Evolutionary conservation across 2,888 invertebrate species (phyloP).

Genomic region (Galerucella nymphaeae): DNA sequence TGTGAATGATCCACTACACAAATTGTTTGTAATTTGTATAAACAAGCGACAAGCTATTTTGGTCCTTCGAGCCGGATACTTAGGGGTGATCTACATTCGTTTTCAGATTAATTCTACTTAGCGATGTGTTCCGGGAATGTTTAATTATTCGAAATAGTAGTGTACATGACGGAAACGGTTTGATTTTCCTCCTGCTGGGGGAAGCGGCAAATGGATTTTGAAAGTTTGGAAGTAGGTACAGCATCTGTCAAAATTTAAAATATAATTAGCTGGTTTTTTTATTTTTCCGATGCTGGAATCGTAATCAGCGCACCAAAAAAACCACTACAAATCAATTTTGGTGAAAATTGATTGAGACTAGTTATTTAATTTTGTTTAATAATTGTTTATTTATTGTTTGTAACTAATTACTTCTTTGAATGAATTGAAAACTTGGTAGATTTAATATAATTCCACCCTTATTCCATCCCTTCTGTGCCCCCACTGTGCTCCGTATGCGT

Average conservation of each 20-base stretch:
- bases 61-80: conserved; percentile 31
- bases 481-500: not conserved
- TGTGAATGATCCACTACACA: conserved; percentile 62
- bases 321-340: no score
- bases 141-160: conserved; percentile 41
- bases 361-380: no score
- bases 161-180: conserved; percentile 20
- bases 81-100: conserved; percentile 23
- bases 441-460: no score
- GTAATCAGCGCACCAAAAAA: no score
- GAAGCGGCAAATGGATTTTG: conserved; percentile 14
- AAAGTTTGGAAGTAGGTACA: not conserved
- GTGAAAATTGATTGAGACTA: no score
- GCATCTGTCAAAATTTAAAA: no score
- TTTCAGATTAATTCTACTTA: conserved; percentile 41
- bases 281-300: no score
- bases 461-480: not conserved
- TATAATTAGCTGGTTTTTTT: no score
- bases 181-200: conserved; percentile 19
- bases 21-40: conserved; percentile 59
- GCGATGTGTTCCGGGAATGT: conserved; percentile 44
- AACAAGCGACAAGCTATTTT: conserved; percentile 41
- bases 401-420: no score
- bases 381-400: no score
- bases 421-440: no score